phyloP scores from a whole-genome alignment of 1,140 invertebrate species.

The Pissodes strobi region DNA sequence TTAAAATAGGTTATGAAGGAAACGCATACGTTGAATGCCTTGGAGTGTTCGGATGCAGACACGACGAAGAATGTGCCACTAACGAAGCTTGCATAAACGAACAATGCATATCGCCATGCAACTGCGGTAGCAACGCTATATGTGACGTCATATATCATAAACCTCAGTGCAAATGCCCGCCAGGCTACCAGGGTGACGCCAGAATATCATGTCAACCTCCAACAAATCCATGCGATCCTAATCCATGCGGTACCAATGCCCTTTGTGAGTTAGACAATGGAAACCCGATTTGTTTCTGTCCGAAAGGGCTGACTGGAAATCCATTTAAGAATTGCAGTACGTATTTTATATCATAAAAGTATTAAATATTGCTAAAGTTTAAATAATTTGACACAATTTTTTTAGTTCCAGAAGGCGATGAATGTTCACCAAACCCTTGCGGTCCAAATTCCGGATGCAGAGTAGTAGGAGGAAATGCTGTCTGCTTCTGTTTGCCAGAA shows the following conservation, averaged over 20 bases:
- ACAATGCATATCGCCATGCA: conserved; percentile 74
- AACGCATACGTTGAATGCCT: conserved; percentile 78
- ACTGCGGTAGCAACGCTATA: conserved; percentile 74
- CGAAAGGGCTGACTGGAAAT: conserved; percentile 87
- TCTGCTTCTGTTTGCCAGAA: conserved; percentile 85
- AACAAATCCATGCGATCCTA: conserved; percentile 76
- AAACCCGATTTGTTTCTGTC: conserved; percentile 86
- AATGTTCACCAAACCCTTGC: conserved; percentile 82
- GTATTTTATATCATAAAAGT: conserved; percentile 55
- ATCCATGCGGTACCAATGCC: conserved; percentile 83
- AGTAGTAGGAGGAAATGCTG: conserved; percentile 69
- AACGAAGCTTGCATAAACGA: conserved; percentile 75
- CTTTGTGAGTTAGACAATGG: conserved; percentile 84
- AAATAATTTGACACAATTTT: conserved; percentile 34
- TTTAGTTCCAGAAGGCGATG: conserved; percentile 84
- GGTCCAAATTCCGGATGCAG: conserved; percentile 81
- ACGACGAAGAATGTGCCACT: conserved; percentile 69
- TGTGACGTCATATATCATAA: conserved; percentile 77
- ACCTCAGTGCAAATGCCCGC: conserved; percentile 75
- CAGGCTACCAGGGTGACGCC: conserved; percentile 75
- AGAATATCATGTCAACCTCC: conserved; percentile 64
- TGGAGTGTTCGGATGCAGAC: conserved; percentile 68
- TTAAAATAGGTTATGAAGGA: conserved; percentile 62
- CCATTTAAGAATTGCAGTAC: conserved; percentile 89
- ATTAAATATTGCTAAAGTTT: conserved; percentile 4